Evolutionary conservation across 2,113 vertebrate genomes (phyloP).

Genomic region (Misgurnus anguillicaudatus): DNA sequence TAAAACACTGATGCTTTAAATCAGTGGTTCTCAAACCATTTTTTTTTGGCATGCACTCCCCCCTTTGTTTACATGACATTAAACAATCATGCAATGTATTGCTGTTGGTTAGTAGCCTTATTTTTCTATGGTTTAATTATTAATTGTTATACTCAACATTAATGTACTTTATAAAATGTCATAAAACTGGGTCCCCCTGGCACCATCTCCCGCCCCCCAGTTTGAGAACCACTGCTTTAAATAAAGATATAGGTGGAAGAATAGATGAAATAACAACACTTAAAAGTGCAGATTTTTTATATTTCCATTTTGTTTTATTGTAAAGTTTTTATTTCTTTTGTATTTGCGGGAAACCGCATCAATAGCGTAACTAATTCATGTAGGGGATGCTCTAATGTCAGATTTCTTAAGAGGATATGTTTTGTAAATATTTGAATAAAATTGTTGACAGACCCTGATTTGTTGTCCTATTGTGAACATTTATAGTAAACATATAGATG

Average conservation of each 20-base stretch:
- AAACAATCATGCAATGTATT: too few species aligned
- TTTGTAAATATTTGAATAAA: constrained; percentile 42
- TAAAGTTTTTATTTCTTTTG: background rate
- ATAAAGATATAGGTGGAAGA: constrained; percentile 18
- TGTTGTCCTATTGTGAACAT: background rate
- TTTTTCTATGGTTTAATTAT: too few species aligned
- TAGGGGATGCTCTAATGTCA: background rate
- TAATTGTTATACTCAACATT: too few species aligned
- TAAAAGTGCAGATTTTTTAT: background rate
- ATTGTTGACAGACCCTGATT: background rate
- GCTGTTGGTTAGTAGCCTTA: too few species aligned
- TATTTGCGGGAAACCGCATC: background rate
- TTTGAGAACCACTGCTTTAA: background rate
- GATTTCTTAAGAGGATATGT: background rate
- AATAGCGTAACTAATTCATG: background rate
- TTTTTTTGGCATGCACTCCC: too few species aligned
- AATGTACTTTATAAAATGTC: too few species aligned
- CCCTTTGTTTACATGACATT: too few species aligned
- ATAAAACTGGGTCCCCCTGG: too few species aligned
- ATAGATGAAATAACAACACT: background rate
- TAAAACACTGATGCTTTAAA: too few species aligned
- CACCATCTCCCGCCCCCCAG: too few species aligned
- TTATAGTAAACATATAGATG: background rate
- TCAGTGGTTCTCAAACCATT: too few species aligned
- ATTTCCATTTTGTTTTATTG: background rate